These are phyloP conservation scores for Coregonus sp. DNA, from an alignment of 2,797 vertebrate genomes.

Conservation along the genomic window DNA sequence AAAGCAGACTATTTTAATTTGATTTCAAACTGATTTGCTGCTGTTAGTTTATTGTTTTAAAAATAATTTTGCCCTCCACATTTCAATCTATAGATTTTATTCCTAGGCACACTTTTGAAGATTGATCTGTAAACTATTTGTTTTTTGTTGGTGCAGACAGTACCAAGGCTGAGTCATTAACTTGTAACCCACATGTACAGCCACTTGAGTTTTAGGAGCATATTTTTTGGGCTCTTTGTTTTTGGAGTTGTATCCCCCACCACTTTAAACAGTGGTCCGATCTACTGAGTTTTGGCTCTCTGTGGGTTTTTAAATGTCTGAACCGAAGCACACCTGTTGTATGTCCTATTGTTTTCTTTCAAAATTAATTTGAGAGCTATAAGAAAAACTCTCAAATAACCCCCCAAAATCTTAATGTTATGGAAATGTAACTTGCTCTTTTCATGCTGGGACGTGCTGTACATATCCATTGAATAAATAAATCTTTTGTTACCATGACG, in stretches of 20 bases:
- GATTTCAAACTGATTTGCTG: too few relatives aligned
- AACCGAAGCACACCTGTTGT: not conserved
- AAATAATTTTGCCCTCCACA: not conserved
- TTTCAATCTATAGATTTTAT: constrained; percentile 43
- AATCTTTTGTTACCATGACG: not conserved
- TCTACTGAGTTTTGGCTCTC: not conserved
- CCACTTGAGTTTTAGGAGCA: not conserved
- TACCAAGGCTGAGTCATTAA: not conserved
- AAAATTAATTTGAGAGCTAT: too few relatives aligned
- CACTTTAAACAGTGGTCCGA: not conserved
- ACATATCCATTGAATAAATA: constrained; percentile 7
- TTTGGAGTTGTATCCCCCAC: not conserved
- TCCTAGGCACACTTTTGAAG: constrained; percentile 35
- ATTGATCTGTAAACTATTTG: constrained; percentile 12
- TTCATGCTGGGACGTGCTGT: constrained; percentile 1
- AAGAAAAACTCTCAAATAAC: too few relatives aligned
- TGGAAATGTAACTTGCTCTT: not conserved
- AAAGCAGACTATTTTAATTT: too few relatives aligned
- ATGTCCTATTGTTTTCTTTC: not conserved
- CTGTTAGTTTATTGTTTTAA: not conserved
- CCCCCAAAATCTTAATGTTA: not conserved
- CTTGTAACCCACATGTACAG: not conserved
- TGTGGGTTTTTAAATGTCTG: not conserved
- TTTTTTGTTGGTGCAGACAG: not conserved
- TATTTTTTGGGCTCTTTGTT: not conserved